Conservation (phyloP, 2,797 vertebrate species). For the Syndactyla subalaris region DNA sequence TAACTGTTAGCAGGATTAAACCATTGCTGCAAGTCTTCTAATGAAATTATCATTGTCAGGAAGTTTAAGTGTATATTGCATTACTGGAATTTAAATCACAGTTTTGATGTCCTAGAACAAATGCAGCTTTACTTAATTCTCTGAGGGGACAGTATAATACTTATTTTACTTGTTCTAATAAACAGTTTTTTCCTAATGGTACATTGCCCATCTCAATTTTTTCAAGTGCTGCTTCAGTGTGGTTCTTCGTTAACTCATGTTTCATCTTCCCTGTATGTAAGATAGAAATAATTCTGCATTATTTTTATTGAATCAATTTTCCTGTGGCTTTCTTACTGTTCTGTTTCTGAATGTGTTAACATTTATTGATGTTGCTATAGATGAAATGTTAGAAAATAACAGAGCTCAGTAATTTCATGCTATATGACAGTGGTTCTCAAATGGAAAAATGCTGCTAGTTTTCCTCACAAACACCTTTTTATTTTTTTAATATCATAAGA, state of each 20-base stretch:
- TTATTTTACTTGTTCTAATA: neutral
- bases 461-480: neutral
- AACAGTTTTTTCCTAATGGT: neutral
- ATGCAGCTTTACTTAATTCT: neutral
- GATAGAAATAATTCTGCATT: neutral
- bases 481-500: constrained; percentile 73
- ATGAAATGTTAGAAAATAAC: neutral
- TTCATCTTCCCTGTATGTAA: neutral
- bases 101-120: neutral
- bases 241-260: neutral
- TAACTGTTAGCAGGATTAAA: neutral
- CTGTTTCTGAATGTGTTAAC: neutral
- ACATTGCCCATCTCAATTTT: neutral
- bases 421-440: neutral
- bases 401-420: neutral
- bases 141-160: neutral
- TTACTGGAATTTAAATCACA: neutral
- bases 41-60: neutral
- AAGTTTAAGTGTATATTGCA: neutral
- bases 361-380: neutral
- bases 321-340: neutral
- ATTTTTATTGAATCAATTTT: neutral
- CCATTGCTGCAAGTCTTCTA: neutral
- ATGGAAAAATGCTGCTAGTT: neutral
- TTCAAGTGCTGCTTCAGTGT: neutral